Base-by-base conservation (phyloP, 2,113 vertebrate genomes). In the Micronycteris hirsuta region DNA sequence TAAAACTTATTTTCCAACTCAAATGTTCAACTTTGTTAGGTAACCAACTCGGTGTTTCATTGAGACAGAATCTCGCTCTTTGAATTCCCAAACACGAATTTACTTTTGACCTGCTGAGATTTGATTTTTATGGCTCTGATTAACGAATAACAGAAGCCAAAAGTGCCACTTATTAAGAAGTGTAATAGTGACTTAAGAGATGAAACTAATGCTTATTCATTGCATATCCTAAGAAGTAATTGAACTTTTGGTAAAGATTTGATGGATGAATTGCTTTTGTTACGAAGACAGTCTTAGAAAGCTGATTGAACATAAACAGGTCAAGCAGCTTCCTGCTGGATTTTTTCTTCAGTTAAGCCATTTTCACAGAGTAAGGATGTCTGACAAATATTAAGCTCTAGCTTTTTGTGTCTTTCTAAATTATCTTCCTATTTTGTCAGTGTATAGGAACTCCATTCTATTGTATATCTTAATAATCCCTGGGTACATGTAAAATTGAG, bases 171-270 rank as follows among this genome's bases (percentile, higher is more conserved):
- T 8, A 1, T 89, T 93, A 94, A 0, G 0, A 96, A 93, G 31
- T 17, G 47, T 87, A 91, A 94, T 95, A 93, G 83, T 63, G 78
- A 95, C 96, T 97, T 94, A 94, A 97, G 93, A 97, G 93, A 97
- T 86, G 36, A 96, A 95, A 86, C 56, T 92, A 93, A 96, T 88
- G 54, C n/a, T 97, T 87, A 93, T 71, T 92, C 90, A 70, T 33
- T 95, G 43, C 90, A 52, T 92, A 78, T 38, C 33, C 19, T 70
- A 70, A 81, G 95, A 97, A 70, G 74, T 36, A 96, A 96, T 96
- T 96, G 90, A 52, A 96, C 94, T 96, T 97, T 96, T 88, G 85
- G 61, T 67, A 93, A 96, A 61, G 33, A 86, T 24, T 91, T 89
- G 31, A 74, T 96, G 81, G 65, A 83, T 81, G 91, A 97, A 97